Evolutionary conservation across 2,113 vertebrate genomes (phyloP).

Genomic region (Daboia siamensis): DNA sequence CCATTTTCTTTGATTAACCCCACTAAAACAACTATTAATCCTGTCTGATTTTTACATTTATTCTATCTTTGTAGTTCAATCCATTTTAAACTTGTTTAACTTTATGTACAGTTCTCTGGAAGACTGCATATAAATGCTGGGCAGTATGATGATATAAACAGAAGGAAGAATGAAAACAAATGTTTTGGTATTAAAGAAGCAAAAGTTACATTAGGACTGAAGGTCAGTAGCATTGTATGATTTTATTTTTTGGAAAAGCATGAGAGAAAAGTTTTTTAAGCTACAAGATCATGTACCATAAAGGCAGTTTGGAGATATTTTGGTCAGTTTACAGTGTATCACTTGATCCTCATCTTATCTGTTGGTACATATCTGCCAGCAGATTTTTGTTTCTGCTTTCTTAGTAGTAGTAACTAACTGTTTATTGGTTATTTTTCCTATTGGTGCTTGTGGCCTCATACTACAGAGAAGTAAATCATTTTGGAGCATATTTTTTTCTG

Average conservation of each 20-base stretch:
- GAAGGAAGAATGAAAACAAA: not conserved
- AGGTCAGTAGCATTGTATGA: not conserved
- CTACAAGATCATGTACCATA: not conserved
- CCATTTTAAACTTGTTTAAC: not conserved
- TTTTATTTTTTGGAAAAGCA: not conserved
- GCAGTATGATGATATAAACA: not conserved
- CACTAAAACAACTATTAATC: not conserved
- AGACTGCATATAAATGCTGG: not conserved
- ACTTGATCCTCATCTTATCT: conserved; percentile 40
- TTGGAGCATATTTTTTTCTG: not conserved
- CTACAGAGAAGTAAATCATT: not conserved
- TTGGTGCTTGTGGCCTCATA: conserved; percentile 29
- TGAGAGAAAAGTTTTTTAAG: conserved; percentile 30
- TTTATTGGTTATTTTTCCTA: conserved; percentile 28
- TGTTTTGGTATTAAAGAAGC: not conserved
- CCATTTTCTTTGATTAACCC: not conserved
- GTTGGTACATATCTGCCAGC: conserved; percentile 40
- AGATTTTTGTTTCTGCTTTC: conserved; percentile 49
- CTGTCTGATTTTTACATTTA: not conserved
- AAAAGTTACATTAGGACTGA: not conserved
- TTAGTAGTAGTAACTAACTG: conserved; percentile 51
- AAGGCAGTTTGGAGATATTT: conserved; percentile 2
- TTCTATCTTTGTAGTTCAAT: not conserved
- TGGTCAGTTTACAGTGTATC: conserved; percentile 31
- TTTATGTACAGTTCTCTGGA: not conserved